These are phyloP conservation scores for Drosophila atroscutellata DNA, from an alignment of 2,888 invertebrate species.

Conservation along the genomic window DNA sequence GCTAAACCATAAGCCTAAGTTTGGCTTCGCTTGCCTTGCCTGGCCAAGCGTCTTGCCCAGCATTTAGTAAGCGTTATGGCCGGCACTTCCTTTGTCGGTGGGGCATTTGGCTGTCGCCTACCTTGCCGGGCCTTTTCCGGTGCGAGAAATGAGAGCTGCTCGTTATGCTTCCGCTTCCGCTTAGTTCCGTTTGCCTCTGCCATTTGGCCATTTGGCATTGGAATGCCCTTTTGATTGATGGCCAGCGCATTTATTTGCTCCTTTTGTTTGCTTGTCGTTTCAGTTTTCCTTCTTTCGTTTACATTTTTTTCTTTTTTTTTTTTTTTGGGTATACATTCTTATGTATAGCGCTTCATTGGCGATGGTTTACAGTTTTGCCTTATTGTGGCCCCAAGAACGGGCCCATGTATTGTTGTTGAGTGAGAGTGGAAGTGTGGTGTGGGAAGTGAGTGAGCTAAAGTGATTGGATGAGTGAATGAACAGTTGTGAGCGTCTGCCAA, in stretches of 20 bases:
- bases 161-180: constrained; percentile 74
- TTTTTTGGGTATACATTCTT: constrained; percentile 12
- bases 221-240: constrained; percentile 72
- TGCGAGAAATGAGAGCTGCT: constrained; percentile 32
- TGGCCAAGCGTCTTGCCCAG: constrained; percentile 10
- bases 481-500: constrained; percentile 26
- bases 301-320: background rate
- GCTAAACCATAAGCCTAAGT: constrained; percentile 21
- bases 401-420: constrained; percentile 46
- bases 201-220: constrained; percentile 57
- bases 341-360: constrained; percentile 63
- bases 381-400: constrained; percentile 58
- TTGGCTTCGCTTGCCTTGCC: background rate
- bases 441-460: constrained; percentile 15
- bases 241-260: constrained; percentile 60
- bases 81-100: constrained; percentile 60
- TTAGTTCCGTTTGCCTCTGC: constrained; percentile 20
- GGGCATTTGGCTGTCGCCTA: constrained; percentile 39
- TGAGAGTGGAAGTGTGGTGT: constrained; percentile 3
- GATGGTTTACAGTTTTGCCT: constrained; percentile 56
- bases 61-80: constrained; percentile 60
- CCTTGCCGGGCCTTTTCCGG: constrained; percentile 44
- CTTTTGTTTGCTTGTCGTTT: constrained; percentile 53
- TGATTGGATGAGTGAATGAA: constrained; percentile 31
- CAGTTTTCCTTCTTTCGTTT: constrained; percentile 16